Percentiles rank a stretch among this genome's conserved stretches.
phyloP scores from a whole-genome alignment of 2,888 invertebrate genomes.

The Orchesella flavescens region DNA sequence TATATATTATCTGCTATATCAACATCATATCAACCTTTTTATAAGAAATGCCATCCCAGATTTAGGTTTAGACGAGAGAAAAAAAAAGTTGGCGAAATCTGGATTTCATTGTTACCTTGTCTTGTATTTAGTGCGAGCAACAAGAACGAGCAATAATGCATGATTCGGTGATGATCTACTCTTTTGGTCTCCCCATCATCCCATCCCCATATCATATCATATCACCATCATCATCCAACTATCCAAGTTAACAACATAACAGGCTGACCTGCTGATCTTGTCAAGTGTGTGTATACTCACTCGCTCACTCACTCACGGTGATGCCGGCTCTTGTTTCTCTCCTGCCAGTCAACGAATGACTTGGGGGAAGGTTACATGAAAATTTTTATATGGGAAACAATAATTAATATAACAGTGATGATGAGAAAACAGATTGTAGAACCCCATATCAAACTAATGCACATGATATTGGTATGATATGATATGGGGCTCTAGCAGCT shows the following conservation, averaged over 20 bases:
- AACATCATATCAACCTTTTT: too few species aligned
- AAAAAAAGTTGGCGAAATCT: slow-evolving; percentile 16
- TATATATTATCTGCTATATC: too few species aligned
- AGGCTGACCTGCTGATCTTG: slow-evolving; percentile 59
- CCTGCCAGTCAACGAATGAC: slow-evolving; percentile 56
- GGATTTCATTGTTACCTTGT: not conserved
- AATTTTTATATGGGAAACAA: slow-evolving; percentile 54
- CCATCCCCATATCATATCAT: slow-evolving; percentile 19
- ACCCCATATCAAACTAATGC: not conserved
- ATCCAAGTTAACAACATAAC: slow-evolving; percentile 25
- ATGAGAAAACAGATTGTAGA: slow-evolving; percentile 16
- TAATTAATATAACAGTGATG: slow-evolving; percentile 59
- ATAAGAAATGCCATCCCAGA: too few species aligned
- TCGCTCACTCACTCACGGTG: not conserved
- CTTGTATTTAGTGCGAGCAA: too few species aligned
- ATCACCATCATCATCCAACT: slow-evolving; percentile 2
- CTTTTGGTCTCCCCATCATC: not conserved
- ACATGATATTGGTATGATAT: not conserved
- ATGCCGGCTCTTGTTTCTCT: slow-evolving; percentile 31
- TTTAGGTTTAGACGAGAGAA: too few species aligned
- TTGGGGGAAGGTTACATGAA: slow-evolving; percentile 59
- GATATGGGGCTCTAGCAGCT: too few species aligned
- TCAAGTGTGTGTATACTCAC: slow-evolving; percentile 38
- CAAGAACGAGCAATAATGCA: too few species aligned
- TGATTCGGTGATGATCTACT: too few species aligned